A percentile compares a stretch with the other conserved stretches of the same genome.
These are phyloP conservation scores for Acinonyx jubatus DNA, from an alignment of 2,113 vertebrate species.

Conservation along the genomic window DNA sequence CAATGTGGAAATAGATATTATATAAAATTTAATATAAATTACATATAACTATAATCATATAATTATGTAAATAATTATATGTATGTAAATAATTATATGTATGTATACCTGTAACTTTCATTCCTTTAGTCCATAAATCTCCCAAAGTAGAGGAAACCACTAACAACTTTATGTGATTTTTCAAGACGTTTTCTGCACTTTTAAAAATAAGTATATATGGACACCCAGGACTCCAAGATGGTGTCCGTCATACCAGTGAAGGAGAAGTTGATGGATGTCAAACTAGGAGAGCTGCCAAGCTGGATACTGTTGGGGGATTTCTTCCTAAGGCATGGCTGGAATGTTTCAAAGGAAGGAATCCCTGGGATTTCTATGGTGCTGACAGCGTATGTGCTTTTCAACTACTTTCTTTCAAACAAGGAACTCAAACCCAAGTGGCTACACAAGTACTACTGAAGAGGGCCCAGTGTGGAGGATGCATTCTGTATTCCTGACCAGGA, in stretches of 20 bases:
- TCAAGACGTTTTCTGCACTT: not conserved
- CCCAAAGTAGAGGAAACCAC: not conserved
- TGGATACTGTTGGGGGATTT: not conserved
- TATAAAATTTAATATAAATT: not conserved
- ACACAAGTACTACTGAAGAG: not conserved
- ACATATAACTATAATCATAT: not conserved
- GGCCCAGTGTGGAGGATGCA: not conserved
- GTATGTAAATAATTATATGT: not conserved
- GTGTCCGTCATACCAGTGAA: not conserved
- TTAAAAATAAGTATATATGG: not conserved
- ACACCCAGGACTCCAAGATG: not conserved
- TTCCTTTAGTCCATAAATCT: not conserved
- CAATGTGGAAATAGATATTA: not conserved
- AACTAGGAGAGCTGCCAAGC: not conserved
- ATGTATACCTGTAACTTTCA: not conserved
- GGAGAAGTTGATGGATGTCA: not conserved
- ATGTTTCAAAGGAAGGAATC: not conserved
- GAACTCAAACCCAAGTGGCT: not conserved
- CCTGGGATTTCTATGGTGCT: not conserved
- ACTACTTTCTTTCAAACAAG: not conserved
- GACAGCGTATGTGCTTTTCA: not conserved
- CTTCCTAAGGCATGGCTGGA: not conserved
- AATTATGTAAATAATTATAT: not conserved
- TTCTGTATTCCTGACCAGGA: no score
- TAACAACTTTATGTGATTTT: not conserved